A percentile compares a stretch with the other conserved stretches of the same genome.
Conservation (phyloP, 2,113 vertebrate genomes). For the Prionailurus bengalensis region DNA sequence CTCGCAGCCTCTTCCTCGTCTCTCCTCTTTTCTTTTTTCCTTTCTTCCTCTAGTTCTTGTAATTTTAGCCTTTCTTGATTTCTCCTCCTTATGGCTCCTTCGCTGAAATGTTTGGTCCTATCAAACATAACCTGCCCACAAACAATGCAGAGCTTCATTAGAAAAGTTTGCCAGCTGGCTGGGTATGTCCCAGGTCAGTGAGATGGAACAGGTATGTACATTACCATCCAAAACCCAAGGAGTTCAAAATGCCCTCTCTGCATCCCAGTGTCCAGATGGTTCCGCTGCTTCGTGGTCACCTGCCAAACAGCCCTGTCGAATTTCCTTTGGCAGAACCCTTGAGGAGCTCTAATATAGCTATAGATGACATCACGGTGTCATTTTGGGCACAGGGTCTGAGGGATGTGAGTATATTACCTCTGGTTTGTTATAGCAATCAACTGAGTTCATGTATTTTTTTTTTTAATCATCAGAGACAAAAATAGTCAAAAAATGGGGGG, state of each 20-base stretch:
- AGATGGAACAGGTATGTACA: not conserved
- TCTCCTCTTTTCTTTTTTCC: conserved; percentile 82
- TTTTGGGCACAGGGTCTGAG: not conserved
- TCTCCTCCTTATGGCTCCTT: conserved; percentile 85
- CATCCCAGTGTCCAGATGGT: not conserved
- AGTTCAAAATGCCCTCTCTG: conserved; percentile 20
- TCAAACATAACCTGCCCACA: conserved; percentile 87
- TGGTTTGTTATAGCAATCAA: conserved; percentile 32
- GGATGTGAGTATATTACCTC: not conserved
- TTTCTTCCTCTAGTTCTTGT: conserved; percentile 86
- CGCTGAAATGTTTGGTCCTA: conserved; percentile 87
- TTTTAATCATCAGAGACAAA: conserved; percentile 25
- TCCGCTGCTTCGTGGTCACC: not conserved
- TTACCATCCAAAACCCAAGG: not conserved
- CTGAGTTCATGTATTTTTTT: not conserved
- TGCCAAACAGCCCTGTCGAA: not conserved
- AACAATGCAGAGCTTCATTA: conserved; percentile 81
- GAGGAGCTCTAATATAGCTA: conserved; percentile 15
- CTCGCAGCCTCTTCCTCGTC: conserved; percentile 85
- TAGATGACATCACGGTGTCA: not conserved
- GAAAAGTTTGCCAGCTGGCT: not conserved
- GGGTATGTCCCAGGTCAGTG: not conserved
- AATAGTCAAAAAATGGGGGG: not conserved
- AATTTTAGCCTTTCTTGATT: conserved; percentile 88
- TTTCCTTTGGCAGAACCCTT: conserved; percentile 47